phyloP scores from a whole-genome alignment of 2,113 vertebrate species.

The Pongo pygmaeus region DNA sequence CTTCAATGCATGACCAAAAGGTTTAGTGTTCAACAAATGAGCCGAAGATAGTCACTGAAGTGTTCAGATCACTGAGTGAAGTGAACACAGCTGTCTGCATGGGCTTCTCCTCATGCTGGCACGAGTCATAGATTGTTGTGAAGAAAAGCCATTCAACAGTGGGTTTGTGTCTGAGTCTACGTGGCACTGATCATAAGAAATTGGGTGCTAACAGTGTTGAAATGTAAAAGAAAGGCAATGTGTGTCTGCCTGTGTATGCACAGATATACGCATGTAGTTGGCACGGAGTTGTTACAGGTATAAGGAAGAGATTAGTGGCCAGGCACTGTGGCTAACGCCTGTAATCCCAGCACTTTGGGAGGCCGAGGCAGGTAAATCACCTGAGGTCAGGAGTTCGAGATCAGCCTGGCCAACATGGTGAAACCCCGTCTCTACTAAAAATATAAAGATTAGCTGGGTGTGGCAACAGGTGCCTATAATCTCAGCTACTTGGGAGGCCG shows the following conservation, averaged over 20 bases:
- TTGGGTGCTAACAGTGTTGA: neutral
- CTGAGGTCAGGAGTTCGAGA: no score
- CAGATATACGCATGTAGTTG: accelerated
- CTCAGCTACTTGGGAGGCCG: no score
- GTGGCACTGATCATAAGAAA: neutral
- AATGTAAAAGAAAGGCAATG: no score
- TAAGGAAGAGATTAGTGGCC: neutral
- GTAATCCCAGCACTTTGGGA: no score
- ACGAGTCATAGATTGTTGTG: accelerated
- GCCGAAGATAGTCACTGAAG: no score
- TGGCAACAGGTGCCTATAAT: no score
- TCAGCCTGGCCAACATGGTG: no score
- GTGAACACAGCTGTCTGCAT: neutral
- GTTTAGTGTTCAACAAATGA: neutral
- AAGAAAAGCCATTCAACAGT: neutral
- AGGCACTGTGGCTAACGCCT: no score
- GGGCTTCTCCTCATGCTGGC: neutral
- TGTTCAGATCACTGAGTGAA: neutral
- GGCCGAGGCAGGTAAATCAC: no score
- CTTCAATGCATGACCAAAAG: neutral
- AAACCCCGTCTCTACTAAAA: no score
- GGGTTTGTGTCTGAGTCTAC: neutral
- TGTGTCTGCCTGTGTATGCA: neutral
- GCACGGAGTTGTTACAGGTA: neutral
- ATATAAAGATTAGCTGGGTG: no score